Evolutionary conservation across 2,888 invertebrate species (phyloP), one percentile per base, ranked within the genome.

Genomic region (Suillia variegata): DNA sequence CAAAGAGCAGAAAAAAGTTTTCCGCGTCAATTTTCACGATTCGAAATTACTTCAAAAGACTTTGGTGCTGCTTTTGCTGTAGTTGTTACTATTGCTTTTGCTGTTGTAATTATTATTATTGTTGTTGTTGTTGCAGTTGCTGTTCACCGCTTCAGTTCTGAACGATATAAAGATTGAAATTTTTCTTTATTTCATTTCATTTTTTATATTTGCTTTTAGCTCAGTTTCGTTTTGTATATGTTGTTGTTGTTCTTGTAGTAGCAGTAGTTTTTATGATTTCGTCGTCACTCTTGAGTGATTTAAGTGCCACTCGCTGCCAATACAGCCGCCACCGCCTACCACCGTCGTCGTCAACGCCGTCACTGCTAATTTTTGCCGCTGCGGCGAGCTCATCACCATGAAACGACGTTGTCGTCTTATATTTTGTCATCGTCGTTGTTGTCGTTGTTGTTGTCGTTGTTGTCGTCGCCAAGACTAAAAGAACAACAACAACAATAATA

Each of bases 211-310:
- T 38, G 2, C 20, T 13, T 33, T 33, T 42, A 50, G 22, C 49
- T 56, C 3, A 31, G 50, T 54, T 54, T 13, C 26, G n/a, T n/a
- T n/a, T n/a, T n/a, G n/a, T n/a, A n/a, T 51, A 24, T 47, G 2
- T 20, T 51, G 4, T 51, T 15, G 45, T 6, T 53, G 31, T 31
- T 31, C 6, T 48, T 52, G 8, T 52, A 15, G 13, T 33, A 45
- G 33, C 45, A 60, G 21, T 58, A 48, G 47, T 54, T 50, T 48
- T 38, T 51, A 31, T 54, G 34, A 13, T 55, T 58, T 56, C 62
- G 56, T 64, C 70, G 71, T 71, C 67, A 70, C 71, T 69, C 65
- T 71, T 69, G 70, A 70, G 67, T 67, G 70, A 71, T 68, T 73
- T 70, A 62, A 70, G 68, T 70, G 57, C 55, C 59, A 34, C 56